These are phyloP conservation scores for Scaptodrosophila lebanonensis DNA, from an alignment of 1,140 invertebrate genomes.

Conservation along the genomic window DNA sequence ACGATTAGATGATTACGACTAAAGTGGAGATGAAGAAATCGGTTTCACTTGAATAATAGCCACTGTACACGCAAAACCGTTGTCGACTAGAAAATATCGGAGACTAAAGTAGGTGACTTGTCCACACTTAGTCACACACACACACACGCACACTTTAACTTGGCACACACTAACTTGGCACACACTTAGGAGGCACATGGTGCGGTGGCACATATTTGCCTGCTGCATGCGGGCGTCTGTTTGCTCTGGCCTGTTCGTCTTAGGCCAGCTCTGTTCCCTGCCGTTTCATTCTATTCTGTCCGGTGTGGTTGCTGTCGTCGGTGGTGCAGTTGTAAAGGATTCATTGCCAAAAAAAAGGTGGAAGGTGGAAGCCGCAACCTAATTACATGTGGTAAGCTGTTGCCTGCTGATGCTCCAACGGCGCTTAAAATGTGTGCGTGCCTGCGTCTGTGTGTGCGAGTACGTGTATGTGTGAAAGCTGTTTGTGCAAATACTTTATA, in stretches of 20 bases:
- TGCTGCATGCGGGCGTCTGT: constrained; percentile 53
- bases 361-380: constrained; percentile 66
- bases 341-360: constrained; percentile 59
- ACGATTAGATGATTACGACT: no score
- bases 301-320: background rate
- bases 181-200: constrained; percentile 12
- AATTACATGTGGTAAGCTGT: constrained; percentile 65
- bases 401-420: background rate
- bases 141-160: constrained; percentile 19
- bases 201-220: constrained; percentile 39
- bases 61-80: no score
- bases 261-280: no score
- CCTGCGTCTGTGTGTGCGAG: no score
- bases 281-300: background rate
- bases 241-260: no score
- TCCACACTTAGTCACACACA: constrained; percentile 44
- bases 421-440: background rate
- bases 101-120: constrained; percentile 52
- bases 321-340: constrained; percentile 37
- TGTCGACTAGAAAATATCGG: no score
- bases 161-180: background rate
- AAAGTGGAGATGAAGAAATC: no score
- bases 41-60: no score
- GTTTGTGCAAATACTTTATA: constrained; percentile 1
- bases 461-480: no score